Percentiles rank a stretch among this genome's conserved stretches.
These are phyloP conservation scores for Agriopis marginaria DNA, from an alignment of 2,888 invertebrate genomes.

Conservation along the genomic window DNA sequence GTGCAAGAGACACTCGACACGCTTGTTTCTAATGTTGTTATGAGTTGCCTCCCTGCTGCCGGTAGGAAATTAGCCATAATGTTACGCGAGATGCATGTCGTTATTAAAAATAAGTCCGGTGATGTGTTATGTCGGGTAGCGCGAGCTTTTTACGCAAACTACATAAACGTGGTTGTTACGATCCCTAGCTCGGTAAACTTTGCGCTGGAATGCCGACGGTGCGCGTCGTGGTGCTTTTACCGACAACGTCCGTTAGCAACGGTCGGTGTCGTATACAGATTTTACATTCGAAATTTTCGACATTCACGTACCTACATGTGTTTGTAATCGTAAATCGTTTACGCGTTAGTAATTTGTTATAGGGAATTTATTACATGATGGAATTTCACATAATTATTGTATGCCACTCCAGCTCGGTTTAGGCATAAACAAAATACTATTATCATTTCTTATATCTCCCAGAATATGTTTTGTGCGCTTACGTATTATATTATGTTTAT, in stretches of 20 bases:
- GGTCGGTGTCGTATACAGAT: slow-evolving; percentile 4
- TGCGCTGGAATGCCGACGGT: slow-evolving; percentile 21
- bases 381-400: no score
- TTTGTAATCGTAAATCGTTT: neutral
- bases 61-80: slow-evolving; percentile 39
- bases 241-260: slow-evolving; percentile 15
- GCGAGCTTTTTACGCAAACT: slow-evolving; percentile 26
- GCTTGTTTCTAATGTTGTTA: slow-evolving; percentile 57
- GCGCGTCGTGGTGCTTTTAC: slow-evolving; percentile 11
- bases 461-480: no score
- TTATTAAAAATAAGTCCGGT: slow-evolving; percentile 40
- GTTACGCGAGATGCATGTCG: slow-evolving; percentile 36
- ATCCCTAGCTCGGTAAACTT: slow-evolving; percentile 10
- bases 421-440: no score
- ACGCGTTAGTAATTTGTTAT: neutral
- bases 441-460: no score
- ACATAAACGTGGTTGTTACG: slow-evolving; percentile 20
- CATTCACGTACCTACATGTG: neutral
- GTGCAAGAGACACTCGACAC: slow-evolving; percentile 66
- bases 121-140: slow-evolving; percentile 32
- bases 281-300: slow-evolving; percentile 10
- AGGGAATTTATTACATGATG: no score
- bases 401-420: no score
- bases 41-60: slow-evolving; percentile 42
- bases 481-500: no score